These are phyloP conservation scores for Erpobdella octoculata DNA, from an alignment of 2,888 invertebrate species.

Conservation along the genomic window DNA sequence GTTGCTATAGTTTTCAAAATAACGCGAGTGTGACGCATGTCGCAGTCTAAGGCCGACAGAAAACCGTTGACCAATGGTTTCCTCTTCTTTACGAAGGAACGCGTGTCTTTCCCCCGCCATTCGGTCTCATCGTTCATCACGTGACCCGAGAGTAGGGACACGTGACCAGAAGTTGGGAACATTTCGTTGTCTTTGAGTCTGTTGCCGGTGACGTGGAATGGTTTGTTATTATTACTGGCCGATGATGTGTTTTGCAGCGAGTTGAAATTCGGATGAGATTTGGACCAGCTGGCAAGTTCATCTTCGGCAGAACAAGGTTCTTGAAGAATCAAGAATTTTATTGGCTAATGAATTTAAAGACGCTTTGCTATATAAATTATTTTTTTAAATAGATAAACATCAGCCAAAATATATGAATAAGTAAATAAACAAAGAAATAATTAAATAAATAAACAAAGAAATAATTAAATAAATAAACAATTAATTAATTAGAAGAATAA, in stretches of 20 bases:
- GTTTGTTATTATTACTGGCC: not conserved
- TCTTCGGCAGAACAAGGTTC: not conserved
- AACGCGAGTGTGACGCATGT: not conserved
- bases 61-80: not conserved
- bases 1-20: not conserved
- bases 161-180: constrained; percentile 12
- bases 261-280: not conserved
- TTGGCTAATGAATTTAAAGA: too few species aligned
- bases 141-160: not conserved
- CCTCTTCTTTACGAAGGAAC: not conserved
- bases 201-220: not conserved
- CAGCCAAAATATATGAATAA: too few species aligned
- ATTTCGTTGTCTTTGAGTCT: not conserved
- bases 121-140: constrained; percentile 2
- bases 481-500: too few species aligned
- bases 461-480: too few species aligned
- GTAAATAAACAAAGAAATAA: too few species aligned
- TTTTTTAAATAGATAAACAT: too few species aligned
- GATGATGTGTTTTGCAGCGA: not conserved
- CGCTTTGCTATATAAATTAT: too few species aligned
- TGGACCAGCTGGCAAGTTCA: not conserved
- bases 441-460: too few species aligned
- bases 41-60: not conserved
- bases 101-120: constrained; percentile 6
- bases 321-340: too few species aligned